Conservation (phyloP, 2,113 vertebrate genomes). For the Capricornis sumatraensis region DNA sequence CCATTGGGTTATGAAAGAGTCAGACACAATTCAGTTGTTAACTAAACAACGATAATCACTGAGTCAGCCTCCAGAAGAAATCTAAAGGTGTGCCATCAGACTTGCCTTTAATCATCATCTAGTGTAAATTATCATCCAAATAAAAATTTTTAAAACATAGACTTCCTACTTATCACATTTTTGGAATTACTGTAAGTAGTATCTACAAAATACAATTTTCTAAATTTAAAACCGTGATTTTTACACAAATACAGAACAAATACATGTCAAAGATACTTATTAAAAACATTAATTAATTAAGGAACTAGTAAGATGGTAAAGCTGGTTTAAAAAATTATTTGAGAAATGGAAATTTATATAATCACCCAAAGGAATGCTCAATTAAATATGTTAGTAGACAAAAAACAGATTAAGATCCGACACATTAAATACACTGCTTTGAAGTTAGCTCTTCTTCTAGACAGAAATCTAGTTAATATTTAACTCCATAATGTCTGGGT, state of each 20-base stretch:
- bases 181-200: rapidly evolving
- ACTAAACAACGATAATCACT: background rate
- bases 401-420: background rate
- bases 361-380: background rate
- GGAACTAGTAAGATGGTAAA: background rate
- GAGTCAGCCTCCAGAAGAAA: background rate
- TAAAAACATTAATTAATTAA: background rate
- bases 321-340: background rate
- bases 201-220: background rate
- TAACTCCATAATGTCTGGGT: background rate
- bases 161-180: background rate
- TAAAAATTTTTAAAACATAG: background rate
- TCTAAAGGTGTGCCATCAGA: background rate
- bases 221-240: background rate
- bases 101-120: background rate
- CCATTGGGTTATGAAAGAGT: background rate
- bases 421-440: background rate
- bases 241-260: background rate
- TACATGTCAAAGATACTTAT: background rate
- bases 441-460: background rate
- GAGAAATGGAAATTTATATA: background rate
- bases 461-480: background rate
- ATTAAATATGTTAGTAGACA: background rate
- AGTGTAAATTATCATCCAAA: background rate
- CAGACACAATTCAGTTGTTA: background rate